Conservation (phyloP, 2,113 vertebrate species). For the Saguinus imperator region DNA sequence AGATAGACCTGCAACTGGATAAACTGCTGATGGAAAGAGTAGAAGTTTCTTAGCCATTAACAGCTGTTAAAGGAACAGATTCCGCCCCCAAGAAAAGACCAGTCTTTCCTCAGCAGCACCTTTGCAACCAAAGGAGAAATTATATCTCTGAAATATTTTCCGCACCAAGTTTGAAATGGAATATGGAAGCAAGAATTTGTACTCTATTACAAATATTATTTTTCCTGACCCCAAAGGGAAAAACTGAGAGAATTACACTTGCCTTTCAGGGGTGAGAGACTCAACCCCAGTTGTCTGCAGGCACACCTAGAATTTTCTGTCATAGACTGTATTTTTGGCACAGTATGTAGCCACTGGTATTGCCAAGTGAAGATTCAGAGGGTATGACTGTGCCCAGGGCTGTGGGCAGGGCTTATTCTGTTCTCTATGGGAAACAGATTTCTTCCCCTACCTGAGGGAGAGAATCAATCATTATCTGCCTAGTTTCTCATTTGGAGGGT, state of each 20-base stretch:
- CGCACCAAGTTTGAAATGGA: not conserved
- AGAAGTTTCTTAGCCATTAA: not conserved
- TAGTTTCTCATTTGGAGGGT: not conserved
- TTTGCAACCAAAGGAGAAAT: not conserved
- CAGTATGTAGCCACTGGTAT: not conserved
- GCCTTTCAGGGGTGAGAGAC: not conserved
- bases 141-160: not conserved
- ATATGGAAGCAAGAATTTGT: not conserved
- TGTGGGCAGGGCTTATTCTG: not conserved
- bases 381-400: not conserved
- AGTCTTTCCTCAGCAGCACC: not conserved
- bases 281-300: not conserved
- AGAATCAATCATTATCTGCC: not conserved
- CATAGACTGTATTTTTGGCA: not conserved
- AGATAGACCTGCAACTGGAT: not conserved
- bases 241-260: not conserved
- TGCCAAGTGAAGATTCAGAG: not conserved
- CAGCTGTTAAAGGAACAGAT: not conserved
- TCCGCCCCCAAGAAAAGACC: not conserved
- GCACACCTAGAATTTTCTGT: not conserved
- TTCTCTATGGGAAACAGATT: not conserved
- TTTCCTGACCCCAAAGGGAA: not conserved
- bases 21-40: not conserved
- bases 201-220: not conserved
- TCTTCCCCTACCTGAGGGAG: not conserved